These are phyloP conservation scores for Philopotamus ludificatus DNA, from an alignment of 1,140 invertebrate species.

Conservation along the genomic window DNA sequence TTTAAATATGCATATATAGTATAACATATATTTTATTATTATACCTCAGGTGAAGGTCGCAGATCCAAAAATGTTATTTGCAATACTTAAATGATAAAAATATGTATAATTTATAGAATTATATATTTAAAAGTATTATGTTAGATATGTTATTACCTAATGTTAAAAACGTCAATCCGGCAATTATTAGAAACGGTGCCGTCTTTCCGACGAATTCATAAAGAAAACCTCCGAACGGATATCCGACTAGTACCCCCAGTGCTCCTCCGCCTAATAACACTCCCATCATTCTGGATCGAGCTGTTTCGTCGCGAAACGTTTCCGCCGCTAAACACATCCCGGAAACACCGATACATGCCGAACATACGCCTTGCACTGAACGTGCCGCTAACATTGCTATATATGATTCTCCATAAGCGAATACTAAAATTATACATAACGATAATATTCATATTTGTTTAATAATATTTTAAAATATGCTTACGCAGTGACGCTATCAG, in stretches of 20 bases:
- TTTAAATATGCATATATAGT: conserved; percentile 1
- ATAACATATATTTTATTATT: too few relatives aligned
- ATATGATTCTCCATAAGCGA: conserved; percentile 79
- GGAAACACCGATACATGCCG: conserved; percentile 75
- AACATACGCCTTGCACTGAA: conserved; percentile 83
- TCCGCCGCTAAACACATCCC: conserved; percentile 67
- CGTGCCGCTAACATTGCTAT: conserved; percentile 73
- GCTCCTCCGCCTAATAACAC: conserved; percentile 78
- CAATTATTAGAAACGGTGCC: conserved; percentile 70
- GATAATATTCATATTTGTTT: too few relatives aligned
- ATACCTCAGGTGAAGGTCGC: conserved; percentile 27
- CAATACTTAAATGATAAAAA: conserved; percentile 28
- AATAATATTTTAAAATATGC: conserved; percentile 44
- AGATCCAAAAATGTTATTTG: conserved; percentile 38
- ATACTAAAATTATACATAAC: conserved; percentile 60
- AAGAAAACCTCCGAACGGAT: conserved; percentile 74
- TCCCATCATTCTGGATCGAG: conserved; percentile 70
- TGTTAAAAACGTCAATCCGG: conserved; percentile 60
- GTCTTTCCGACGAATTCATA: conserved; percentile 75
- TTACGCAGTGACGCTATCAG: conserved; percentile 78
- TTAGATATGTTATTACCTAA: conserved; percentile 50
- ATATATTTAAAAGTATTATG: neutral
- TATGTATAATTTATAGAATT: conserved; percentile 2
- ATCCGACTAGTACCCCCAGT: conserved; percentile 74
- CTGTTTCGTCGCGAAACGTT: conserved; percentile 57